Evolutionary conservation across 2,797 vertebrate genomes (phyloP).

Genomic region (Artibeus lituratus): DNA sequence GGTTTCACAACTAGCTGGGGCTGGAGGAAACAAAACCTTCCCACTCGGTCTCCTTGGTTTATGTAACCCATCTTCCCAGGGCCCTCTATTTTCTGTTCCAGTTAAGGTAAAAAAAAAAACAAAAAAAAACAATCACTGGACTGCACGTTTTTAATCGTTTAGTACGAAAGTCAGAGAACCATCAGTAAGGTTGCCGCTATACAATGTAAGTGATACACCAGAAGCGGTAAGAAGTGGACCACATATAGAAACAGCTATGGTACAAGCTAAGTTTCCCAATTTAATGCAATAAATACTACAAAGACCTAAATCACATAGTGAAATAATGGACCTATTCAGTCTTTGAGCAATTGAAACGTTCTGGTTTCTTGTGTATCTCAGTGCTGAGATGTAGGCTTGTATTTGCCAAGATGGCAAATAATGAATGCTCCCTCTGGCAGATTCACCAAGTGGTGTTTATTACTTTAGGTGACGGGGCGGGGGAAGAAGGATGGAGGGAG

Average conservation of each 20-base stretch:
- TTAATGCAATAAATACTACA: neutral
- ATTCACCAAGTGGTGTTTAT: neutral
- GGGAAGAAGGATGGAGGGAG: neutral
- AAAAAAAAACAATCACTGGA: neutral
- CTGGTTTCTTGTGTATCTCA: neutral
- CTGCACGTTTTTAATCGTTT: neutral
- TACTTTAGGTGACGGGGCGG: neutral
- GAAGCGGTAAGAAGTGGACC: neutral
- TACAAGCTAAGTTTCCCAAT: neutral
- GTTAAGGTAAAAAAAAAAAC: neutral
- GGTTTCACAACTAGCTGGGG: slow-evolving; percentile 1
- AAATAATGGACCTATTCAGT: neutral
- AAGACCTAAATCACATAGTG: neutral
- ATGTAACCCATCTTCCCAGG: neutral
- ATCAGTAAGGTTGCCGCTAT: neutral
- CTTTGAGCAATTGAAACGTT: neutral
- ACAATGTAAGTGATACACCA: neutral
- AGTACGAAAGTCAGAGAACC: neutral
- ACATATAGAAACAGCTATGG: neutral
- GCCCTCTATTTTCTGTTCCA: neutral
- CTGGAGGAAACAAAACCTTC: neutral
- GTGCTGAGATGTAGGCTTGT: neutral
- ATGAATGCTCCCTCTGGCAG: neutral
- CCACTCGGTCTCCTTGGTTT: neutral
- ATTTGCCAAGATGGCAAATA: neutral